A percentile compares a stretch with the other conserved stretches of the same genome.
Evolutionary conservation across 2,113 vertebrate species (phyloP).

Genomic region (Toxostoma redivivum): DNA sequence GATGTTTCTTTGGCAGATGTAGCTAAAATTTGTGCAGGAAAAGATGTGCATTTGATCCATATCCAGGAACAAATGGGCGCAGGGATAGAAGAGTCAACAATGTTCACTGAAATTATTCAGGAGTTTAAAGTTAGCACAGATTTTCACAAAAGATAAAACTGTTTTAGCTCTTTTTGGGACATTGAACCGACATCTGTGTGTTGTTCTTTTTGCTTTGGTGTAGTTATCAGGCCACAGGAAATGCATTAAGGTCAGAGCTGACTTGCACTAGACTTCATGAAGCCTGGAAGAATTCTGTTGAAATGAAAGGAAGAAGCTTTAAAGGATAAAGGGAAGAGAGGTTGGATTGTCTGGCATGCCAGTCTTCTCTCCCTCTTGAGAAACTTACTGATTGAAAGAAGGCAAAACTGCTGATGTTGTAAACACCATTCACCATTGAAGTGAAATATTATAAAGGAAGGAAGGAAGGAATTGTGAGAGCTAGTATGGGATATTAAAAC

Average conservation of each 20-base stretch:
- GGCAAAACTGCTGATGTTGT: not conserved
- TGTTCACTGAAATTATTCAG: not conserved
- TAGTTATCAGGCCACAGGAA: not conserved
- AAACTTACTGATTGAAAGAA: not conserved
- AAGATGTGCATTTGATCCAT: not conserved
- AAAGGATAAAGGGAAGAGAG: not conserved
- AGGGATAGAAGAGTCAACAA: not conserved
- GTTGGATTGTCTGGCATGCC: not conserved
- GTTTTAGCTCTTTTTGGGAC: not conserved
- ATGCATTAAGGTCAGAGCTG: not conserved
- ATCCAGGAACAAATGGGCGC: slow-evolving; percentile 3
- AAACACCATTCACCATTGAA: not conserved
- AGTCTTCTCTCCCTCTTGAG: not conserved
- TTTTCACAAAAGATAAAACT: not conserved
- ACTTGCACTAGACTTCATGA: not conserved
- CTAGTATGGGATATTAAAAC: not conserved
- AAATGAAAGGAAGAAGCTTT: not conserved
- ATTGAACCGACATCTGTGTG: not conserved
- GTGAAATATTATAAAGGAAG: slow-evolving; percentile 42
- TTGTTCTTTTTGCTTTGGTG: not conserved
- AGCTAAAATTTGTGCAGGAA: not conserved
- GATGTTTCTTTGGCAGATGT: not conserved
- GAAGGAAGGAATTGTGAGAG: slow-evolving; percentile 37
- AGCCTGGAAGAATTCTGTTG: not conserved
- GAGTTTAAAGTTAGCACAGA: not conserved